phyloP scores from a whole-genome alignment of 2,797 vertebrate species.

The Artibeus jamaicensis region DNA sequence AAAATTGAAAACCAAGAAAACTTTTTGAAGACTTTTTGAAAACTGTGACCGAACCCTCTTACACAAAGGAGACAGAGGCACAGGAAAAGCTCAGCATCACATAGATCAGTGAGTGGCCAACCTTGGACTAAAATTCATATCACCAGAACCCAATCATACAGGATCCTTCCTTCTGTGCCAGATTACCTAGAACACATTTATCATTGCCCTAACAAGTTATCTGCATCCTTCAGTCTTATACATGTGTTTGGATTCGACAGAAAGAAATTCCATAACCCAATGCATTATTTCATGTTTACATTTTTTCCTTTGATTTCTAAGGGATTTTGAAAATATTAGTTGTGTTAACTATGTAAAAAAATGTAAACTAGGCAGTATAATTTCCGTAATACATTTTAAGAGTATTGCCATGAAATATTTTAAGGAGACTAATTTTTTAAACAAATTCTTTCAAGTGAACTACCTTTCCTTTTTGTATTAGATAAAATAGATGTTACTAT shows the following conservation, averaged over 20 bases:
- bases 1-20: conserved; percentile 19
- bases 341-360: conserved; percentile 4
- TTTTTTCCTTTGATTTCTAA: conserved; percentile 34
- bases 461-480: not conserved
- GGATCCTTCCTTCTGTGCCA: not conserved
- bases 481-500: conserved; percentile 7
- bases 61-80: not conserved
- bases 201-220: not conserved
- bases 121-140: not conserved
- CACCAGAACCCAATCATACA: not conserved
- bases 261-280: not conserved
- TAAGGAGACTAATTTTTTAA: not conserved
- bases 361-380: not conserved
- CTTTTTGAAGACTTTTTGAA: not conserved
- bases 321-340: not conserved
- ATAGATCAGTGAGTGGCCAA: not conserved
- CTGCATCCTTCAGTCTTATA: not conserved
- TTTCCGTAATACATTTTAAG: conserved; percentile 20
- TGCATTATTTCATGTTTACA: not conserved
- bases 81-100: not conserved
- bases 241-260: not conserved
- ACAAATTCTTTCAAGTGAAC: not conserved
- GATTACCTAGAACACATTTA: not conserved
- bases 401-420: conserved; percentile 31
- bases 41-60: not conserved